Evolutionary conservation across 2,888 invertebrate species (phyloP), one percentile per base, ranked within the genome.

Genomic region (Creontiades dilutus): DNA sequence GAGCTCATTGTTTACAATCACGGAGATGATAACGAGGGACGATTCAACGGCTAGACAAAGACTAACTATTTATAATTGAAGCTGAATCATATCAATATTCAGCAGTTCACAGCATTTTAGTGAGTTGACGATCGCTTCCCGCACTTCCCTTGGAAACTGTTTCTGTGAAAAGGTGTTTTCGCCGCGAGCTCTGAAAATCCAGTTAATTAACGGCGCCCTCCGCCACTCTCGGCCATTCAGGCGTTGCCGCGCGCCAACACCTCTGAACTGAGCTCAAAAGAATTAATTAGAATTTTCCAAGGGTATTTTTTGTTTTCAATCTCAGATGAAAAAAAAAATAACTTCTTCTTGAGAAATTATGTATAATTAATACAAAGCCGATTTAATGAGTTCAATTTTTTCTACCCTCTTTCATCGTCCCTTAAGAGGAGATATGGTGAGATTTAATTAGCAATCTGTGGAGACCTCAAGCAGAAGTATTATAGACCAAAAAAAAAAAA

Each of bases 141-240:
- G 16, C 52, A 7, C 16, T 52, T 16, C 52, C 14, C 14, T 12
- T 52, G 52, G 11, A 52, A 52, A 52, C 52, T 57, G 57, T n/a
- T 57, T 57, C 57, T 5, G 57, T n/a, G 57, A 52, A 37, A 37
- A 7, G 37, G 37, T 37, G 37, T 37, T 37, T 37, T 37, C n/a
- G n/a, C 37, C 37, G 7, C 37, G 2, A 37, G 11, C n/a, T 7
- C 7, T n/a, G 57, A n/a, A 57, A 57, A 57, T 57, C 19, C n/a
- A 57, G 57, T 57, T 57, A 57, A 57, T 57, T 57, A 57, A 57
- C 57, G 57, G n/a, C 57, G 57, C 57, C 57, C 57, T 16, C 5
- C 57, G 57, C 57, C 57, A 7, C 7, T 37, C 37, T 37, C 37
- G 37, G 37, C 57, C 19, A 57, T 57, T 57, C 57, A 57, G 57